Evolutionary conservation across 2,797 vertebrate genomes (phyloP), one percentile per base, ranked within the genome.

Genomic region (Gymnodraco acuticeps): DNA sequence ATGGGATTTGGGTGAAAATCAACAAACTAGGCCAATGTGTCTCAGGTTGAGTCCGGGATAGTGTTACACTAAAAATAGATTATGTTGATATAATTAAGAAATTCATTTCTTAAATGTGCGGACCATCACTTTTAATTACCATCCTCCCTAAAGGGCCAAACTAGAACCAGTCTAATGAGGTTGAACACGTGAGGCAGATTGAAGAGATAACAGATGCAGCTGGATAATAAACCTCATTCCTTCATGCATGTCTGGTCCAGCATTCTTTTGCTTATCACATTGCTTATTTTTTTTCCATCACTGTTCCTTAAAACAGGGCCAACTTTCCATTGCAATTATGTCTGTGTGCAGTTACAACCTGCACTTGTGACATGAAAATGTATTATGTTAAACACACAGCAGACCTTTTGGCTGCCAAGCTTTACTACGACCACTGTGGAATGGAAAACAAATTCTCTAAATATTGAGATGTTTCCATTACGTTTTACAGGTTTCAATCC

Each of bases 1-100:
- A 79, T 64, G 52, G 86, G 87, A 91, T 91, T 86, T 92, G 83
- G 77, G 90, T 89, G 86, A 91, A 90, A 91, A 91, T 68, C 79
- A 70, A 76, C 78, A 83, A 93, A 90, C 54, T 88, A 80, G 89
- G 87, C 81, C 89, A 88, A 62, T 12, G 70, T 77, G 84, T 83
- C 78, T 84, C 33, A 2, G 85, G 84, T 67, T 80, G 73, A 90
- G 70, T 84, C 70, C 77, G 75, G 70, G 77, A 83, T 63, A 75
- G 77, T 33, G 51, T 67, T 55, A 48, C 7, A 70, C 75, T 76
- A 82, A 88, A 93, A 86, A 88, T 86, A 88, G 78, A 80, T n/a
- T 19, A 46, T 51, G 73, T 50, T 77, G 71, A 72, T 88, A 88
- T 89, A 88, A 87, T 89, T 81, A 91, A 84, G 81, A 85, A 84